Conservation (phyloP, 2,797 vertebrate species). For the Chelonia mydas region DNA sequence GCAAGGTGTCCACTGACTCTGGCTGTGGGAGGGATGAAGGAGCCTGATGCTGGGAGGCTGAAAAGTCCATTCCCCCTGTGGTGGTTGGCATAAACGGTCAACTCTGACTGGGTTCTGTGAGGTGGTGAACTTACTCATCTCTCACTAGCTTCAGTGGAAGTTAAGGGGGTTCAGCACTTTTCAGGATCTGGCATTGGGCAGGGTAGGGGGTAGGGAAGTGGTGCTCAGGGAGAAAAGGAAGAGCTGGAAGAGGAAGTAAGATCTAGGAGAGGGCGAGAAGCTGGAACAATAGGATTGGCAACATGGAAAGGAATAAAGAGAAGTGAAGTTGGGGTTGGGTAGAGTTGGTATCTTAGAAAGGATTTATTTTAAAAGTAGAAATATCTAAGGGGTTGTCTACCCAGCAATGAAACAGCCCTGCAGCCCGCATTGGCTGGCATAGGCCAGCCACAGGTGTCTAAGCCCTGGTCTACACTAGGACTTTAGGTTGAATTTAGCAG, state of each 20-base stretch:
- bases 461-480: too few relatives aligned
- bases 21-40: background rate
- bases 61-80: background rate
- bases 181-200: background rate
- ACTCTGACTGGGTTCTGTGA: rapidly evolving
- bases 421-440: too few relatives aligned
- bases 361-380: background rate
- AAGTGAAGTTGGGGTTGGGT: background rate
- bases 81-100: rapidly evolving
- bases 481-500: too few relatives aligned
- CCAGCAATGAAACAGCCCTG: too few relatives aligned
- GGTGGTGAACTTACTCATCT: rapidly evolving
- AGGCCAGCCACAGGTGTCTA: too few relatives aligned
- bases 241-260: background rate
- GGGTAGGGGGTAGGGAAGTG: background rate
- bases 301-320: background rate
- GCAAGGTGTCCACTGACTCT: rapidly evolving
- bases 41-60: background rate
- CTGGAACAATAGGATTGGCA: background rate
- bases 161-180: background rate
- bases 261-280: background rate
- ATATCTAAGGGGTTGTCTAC: background rate
- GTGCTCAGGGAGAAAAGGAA: background rate
- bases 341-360: background rate
- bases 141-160: background rate